Conservation (phyloP, 30 jellyfish, hydroid and myxozoan species). For the Nemopilema nomurai region DNA sequence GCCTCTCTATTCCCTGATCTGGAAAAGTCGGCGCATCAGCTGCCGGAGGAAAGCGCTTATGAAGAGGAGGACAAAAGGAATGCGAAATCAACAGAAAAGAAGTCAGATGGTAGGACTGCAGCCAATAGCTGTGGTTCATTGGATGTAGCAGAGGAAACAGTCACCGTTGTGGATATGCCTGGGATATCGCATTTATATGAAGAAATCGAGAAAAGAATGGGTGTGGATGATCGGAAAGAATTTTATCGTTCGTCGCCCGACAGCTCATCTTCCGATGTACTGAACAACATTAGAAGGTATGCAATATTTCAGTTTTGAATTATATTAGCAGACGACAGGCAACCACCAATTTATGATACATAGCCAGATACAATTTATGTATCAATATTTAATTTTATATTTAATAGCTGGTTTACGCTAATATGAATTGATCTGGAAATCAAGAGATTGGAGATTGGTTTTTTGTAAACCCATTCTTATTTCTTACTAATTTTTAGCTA, state of each 20-base stretch:
- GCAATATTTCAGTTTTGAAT: not conserved
- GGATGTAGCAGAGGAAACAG: not conserved
- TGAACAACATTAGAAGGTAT: constrained; percentile 26
- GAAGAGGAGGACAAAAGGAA: not conserved
- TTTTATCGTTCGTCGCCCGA: constrained; percentile 26
- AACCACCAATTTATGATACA: not conserved
- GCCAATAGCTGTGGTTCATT: not conserved
- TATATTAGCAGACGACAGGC: not conserved
- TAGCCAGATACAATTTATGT: too few relatives aligned
- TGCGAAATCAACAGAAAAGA: not conserved
- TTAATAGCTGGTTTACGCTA: too few relatives aligned
- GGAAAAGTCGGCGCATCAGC: not conserved
- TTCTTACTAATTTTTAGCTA: too few relatives aligned
- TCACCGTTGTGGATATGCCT: constrained; percentile 25
- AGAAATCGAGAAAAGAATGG: constrained; percentile 71
- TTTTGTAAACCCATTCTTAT: too few relatives aligned
- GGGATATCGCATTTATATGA: constrained; percentile 53
- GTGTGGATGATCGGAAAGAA: constrained; percentile 14
- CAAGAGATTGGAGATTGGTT: too few relatives aligned
- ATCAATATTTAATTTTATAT: too few relatives aligned
- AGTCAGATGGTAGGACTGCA: not conserved
- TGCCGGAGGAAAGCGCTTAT: not conserved
- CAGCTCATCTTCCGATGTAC: not conserved
- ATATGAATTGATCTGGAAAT: too few relatives aligned
- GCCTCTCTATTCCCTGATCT: not conserved